phyloP scores from a whole-genome alignment of 1,140 invertebrate genomes.

The Gryon sp. region DNA sequence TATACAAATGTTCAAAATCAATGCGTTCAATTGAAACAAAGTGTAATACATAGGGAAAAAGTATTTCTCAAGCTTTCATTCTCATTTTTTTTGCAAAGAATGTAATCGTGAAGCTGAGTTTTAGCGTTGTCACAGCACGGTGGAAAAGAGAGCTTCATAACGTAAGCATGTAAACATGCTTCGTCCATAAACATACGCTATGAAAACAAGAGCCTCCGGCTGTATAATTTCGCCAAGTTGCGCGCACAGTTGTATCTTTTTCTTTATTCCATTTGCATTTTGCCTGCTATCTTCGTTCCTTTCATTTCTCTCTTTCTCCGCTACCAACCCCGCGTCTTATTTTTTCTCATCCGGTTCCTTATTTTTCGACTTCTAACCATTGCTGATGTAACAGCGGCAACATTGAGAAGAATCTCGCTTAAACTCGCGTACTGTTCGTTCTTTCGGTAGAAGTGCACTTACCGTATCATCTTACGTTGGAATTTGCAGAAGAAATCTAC shows the following conservation, averaged over 20 bases:
- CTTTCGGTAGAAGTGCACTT: constrained; percentile 50
- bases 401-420: constrained; percentile 50
- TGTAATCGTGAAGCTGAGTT: constrained; percentile 29
- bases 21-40: constrained; percentile 25
- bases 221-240: constrained; percentile 47
- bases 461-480: constrained; percentile 53
- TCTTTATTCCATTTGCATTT: constrained; percentile 46
- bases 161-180: constrained; percentile 42
- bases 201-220: constrained; percentile 38
- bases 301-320: constrained; percentile 11
- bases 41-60: background rate
- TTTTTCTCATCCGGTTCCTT: constrained; percentile 18
- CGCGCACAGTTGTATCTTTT: constrained; percentile 26
- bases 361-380: constrained; percentile 42
- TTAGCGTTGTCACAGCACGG: constrained; percentile 21
- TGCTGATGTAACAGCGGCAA: constrained; percentile 6
- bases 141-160: constrained; percentile 36
- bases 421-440: constrained; percentile 27
- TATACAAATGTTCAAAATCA: too few relatives aligned
- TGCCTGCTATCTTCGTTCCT: constrained; percentile 6
- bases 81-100: constrained; percentile 12
- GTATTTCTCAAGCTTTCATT: too few relatives aligned
- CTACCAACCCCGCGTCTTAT: background rate
- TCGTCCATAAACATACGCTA: constrained; percentile 52
- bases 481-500: constrained; percentile 54